Base-by-base conservation (phyloP, 2,113 vertebrate genomes). In the Oophaga pumilio region DNA sequence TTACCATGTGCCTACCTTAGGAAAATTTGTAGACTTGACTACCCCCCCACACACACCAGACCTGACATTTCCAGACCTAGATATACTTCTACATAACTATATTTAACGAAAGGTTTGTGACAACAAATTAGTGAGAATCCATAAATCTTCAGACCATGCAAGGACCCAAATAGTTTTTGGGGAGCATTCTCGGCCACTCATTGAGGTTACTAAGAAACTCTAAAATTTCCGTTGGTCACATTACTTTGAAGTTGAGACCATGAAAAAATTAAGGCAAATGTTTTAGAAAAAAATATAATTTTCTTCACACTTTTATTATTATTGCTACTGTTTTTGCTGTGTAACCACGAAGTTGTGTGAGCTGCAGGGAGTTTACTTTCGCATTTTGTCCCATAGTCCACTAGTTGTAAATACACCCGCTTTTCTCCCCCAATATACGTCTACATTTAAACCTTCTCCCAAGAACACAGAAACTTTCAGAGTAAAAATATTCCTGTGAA, bases 401-500 rank as follows among this genome's bases (percentile, higher is more conserved):
- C 11, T 24, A 11, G 66, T 68, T 68, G 66, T 68, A 68, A 24
- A 28, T 71, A 71, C 26, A 10, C 22, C 66, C 57, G 13, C 13
- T 17, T 10, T 15, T 17, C 26, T 33, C 8, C 26, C 33, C 68
- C 68, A 6, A 33, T 28, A 71, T 15, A 33, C 26, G 0, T 15
- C 26, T 33, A 28, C 13, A 26, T 26, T 69, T 24, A 69, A 69
- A 69, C 69, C 18, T 33, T 20, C 33, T 82, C 59, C 15, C 33
- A 66, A 20, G n/a, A 22, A 64, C 79, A 82, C 79, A n/a, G 28
- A 66, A 82, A 66, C 18, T 28, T 76, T 76, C 56, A 24, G 13
- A 82, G 79, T n/a, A 43, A 10, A 12, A 62, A 66, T 50, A 43
- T 50, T 8, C 59, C 28, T 50, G 8, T 43, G 59, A 64, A 49